Percentiles rank a stretch among this genome's conserved stretches.
Conservation (phyloP, 2,888 invertebrate species). For the Eupeodes luniger region DNA sequence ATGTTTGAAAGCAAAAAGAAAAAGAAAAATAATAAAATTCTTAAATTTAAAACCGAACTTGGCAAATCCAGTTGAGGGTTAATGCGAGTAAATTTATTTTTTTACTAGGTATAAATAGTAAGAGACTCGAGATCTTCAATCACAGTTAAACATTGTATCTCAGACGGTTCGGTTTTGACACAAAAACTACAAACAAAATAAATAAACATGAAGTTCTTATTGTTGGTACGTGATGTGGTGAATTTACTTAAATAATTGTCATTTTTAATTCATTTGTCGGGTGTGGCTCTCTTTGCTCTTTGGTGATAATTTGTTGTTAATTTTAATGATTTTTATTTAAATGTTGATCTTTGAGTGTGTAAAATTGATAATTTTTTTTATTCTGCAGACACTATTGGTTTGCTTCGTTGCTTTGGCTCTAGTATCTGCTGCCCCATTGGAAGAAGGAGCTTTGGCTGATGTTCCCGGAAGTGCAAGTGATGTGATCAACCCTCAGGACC, state of each 20-base stretch:
- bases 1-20: slow-evolving; percentile 31
- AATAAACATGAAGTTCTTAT: slow-evolving; percentile 66
- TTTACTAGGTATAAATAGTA: slow-evolving; percentile 61
- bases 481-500: slow-evolving; percentile 62
- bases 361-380: background rate
- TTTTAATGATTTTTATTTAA: background rate
- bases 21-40: slow-evolving; percentile 30
- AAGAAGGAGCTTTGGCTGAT: slow-evolving; percentile 61
- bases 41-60: slow-evolving; percentile 54
- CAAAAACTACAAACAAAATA: slow-evolving; percentile 18
- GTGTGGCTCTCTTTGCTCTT: slow-evolving; percentile 1
- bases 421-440: slow-evolving; percentile 59
- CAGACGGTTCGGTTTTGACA: slow-evolving; percentile 61
- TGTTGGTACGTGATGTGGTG: slow-evolving; percentile 61
- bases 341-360: slow-evolving; percentile 20
- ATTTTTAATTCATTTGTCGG: slow-evolving; percentile 10
- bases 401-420: slow-evolving; percentile 58
- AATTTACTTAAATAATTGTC: slow-evolving; percentile 34
- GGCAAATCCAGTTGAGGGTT: slow-evolving; percentile 53
- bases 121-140: slow-evolving; percentile 24
- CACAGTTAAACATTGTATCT: slow-evolving; percentile 63
- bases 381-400: slow-evolving; percentile 66
- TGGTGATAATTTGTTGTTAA: background rate
- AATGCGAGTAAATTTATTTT: slow-evolving; percentile 41
- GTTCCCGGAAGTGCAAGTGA: slow-evolving; percentile 46